Evolutionary conservation across 2,888 invertebrate genomes (phyloP), one percentile per base, ranked within the genome.

Genomic region (Eristalis arbustorum): DNA sequence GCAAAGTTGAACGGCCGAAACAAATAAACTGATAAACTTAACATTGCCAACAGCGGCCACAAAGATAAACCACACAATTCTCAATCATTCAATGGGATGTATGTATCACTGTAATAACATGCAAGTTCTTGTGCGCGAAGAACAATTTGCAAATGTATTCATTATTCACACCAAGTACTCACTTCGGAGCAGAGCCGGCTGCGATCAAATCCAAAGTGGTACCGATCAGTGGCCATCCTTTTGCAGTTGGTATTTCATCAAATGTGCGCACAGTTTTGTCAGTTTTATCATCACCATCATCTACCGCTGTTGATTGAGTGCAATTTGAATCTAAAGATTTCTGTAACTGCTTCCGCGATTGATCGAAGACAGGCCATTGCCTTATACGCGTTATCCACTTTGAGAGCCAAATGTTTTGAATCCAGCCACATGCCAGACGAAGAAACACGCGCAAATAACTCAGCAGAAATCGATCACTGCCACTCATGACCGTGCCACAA

Each of bases 181-280:
- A 93, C 93, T 94, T 94, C 56, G 94, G 93, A 2, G 95, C 94
- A 3, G 94, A 94, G 3, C 96, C 96, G 11, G 94, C 93, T 23
- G 93, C 91, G 37, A 95, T 90, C 67, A 94, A 92, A 88, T 94
- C 93, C 80, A 94, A 90, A 88, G 93, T 93, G n/a, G 94, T 94
- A 1, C 94, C 94, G 83, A 95, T 88, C 28, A 94, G 3, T 2
- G 95, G 95, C 69, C 94, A 89, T 49, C 93, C 92, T 90, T 90
- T 94, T 13, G 94, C 93, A 88, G 91, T 92, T 2, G 95, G 95
- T 90, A 94, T 94, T 74, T 93, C 91, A 59, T 92, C 88, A 76
- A 93, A 92, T 11, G 18, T 22, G 37, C 34, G 34, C 22, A 18
- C 13, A 56, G 34, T 56, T 64, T 64, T 63, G 11, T n/a, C 63